phyloP scores from a whole-genome alignment of 2,888 invertebrate genomes.

The Catocala nupta region DNA sequence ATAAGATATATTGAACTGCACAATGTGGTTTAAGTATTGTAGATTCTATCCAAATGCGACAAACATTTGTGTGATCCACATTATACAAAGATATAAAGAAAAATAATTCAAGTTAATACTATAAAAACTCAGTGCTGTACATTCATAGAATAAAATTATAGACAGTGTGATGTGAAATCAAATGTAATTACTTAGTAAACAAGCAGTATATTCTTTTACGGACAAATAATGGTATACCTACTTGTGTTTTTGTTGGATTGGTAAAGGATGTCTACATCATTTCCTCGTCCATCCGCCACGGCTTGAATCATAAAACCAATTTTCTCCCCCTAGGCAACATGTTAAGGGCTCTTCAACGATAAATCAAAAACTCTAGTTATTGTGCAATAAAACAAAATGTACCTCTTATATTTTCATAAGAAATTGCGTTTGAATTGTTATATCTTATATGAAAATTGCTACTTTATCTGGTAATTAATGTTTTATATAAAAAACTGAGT shows the following conservation, averaged over 20 bases:
- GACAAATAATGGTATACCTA: neutral
- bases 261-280: constrained; percentile 52
- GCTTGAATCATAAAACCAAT: constrained; percentile 58
- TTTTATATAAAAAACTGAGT: no score
- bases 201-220: no score
- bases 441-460: neutral
- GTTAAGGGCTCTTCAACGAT: constrained; percentile 42
- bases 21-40: no score
- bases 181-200: no score
- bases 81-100: no score
- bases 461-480: neutral
- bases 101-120: no score
- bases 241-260: constrained; percentile 21
- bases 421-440: neutral
- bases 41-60: no score
- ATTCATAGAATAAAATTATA: no score
- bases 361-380: constrained; percentile 36
- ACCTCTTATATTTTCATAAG: constrained; percentile 13
- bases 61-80: no score
- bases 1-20: no score
- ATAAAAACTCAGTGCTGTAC: no score
- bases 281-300: constrained; percentile 49
- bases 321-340: constrained; percentile 49
- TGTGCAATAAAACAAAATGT: constrained; percentile 29
- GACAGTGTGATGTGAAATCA: no score